Percentiles rank a stretch among this genome's conserved stretches.
phyloP scores from a whole-genome alignment of 2,113 vertebrate species.

The Odocoileus virginianus region DNA sequence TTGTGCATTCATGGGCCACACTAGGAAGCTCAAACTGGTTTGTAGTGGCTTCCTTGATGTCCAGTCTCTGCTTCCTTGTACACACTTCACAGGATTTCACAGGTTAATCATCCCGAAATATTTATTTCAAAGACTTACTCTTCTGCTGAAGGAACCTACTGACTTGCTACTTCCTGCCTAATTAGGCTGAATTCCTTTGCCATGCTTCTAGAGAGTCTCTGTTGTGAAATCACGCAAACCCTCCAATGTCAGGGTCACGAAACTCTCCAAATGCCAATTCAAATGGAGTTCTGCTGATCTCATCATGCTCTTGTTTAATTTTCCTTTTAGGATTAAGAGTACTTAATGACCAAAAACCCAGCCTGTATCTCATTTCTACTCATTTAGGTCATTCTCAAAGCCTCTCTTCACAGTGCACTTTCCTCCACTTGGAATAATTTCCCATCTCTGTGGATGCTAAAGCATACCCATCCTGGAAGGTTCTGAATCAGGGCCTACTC shows the following conservation, averaged over 20 bases:
- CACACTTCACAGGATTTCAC: neutral
- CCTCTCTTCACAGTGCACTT: neutral
- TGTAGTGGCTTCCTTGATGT: neutral
- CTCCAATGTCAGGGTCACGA: neutral
- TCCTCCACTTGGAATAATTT: neutral
- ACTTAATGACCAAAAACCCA: neutral
- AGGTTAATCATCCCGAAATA: neutral
- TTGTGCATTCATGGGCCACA: neutral
- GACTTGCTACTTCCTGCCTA: neutral
- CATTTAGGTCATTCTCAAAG: neutral
- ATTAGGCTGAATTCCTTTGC: neutral
- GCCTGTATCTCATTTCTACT: neutral
- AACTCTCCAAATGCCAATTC: neutral
- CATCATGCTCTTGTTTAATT: neutral
- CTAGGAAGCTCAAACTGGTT: neutral
- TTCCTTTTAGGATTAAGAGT: conserved; percentile 12
- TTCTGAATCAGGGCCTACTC: neutral
- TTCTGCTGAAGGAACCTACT: neutral
- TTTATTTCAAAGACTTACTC: neutral
- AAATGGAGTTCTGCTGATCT: neutral
- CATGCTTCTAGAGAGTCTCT: neutral
- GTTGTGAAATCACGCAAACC: neutral
- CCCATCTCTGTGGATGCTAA: neutral
- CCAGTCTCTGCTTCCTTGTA: neutral
- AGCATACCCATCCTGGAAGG: neutral